Conservation (phyloP, 2,888 invertebrate genomes). For the Morpho deidamia region DNA sequence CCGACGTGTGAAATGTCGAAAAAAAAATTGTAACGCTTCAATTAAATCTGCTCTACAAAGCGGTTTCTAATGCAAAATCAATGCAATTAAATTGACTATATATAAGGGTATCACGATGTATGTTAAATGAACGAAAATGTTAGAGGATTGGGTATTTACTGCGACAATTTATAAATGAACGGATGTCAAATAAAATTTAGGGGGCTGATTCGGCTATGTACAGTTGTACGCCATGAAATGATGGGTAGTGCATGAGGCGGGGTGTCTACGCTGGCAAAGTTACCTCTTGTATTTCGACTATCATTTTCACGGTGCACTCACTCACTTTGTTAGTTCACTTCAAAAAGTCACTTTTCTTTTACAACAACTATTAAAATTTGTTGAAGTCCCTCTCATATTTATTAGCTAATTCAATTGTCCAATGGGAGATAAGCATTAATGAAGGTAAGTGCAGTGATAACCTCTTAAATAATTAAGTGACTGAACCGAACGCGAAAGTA, state of each 20-base stretch:
- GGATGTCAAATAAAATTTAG: no score
- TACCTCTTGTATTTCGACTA: conserved; percentile 75
- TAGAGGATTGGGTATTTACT: no score
- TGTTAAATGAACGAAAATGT: neutral
- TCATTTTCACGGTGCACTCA: conserved; percentile 51
- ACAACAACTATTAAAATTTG: conserved; percentile 23
- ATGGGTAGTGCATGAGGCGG: conserved; percentile 20
- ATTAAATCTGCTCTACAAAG: neutral
- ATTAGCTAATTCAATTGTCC: conserved; percentile 8
- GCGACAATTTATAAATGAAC: no score
- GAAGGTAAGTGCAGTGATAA: neutral
- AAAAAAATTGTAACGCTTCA: neutral
- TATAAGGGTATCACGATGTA: neutral
- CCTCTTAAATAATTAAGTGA: no score
- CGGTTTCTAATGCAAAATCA: neutral
- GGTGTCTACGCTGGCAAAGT: conserved; percentile 23
- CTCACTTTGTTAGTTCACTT: conserved; percentile 30
- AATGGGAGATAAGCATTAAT: neutral
- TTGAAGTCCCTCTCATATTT: conserved; percentile 21
- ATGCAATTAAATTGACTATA: no score
- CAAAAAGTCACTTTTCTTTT: conserved; percentile 23
- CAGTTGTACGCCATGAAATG: conserved; percentile 20
- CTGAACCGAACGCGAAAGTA: no score
- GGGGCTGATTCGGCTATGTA: conserved; percentile 13
- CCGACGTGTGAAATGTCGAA: neutral